These are phyloP conservation scores for Oreochromis spilurus DNA, from an alignment of 2,113 vertebrate species.

Conservation along the genomic window DNA sequence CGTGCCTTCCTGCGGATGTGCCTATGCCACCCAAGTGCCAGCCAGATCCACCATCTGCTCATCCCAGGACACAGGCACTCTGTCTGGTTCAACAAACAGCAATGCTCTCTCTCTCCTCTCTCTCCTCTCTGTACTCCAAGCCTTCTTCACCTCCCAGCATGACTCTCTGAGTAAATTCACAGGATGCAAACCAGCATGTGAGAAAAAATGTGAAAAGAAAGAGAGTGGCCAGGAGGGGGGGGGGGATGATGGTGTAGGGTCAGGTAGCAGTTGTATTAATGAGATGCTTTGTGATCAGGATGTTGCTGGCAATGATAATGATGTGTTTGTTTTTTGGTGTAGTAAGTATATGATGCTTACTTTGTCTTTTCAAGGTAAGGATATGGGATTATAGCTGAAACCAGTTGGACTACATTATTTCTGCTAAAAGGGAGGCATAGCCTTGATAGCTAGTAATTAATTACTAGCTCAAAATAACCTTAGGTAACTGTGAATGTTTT, in stretches of 20 bases:
- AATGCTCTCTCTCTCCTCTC: background rate
- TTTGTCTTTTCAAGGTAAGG: background rate
- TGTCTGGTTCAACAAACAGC: conserved; percentile 46
- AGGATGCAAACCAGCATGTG: background rate
- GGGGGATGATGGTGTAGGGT: background rate
- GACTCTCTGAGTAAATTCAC: background rate
- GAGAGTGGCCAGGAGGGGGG: background rate
- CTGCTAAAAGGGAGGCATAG: background rate
- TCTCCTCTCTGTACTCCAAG: background rate
- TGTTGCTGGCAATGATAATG: background rate
- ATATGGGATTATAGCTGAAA: background rate
- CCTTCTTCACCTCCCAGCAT: conserved; percentile 7
- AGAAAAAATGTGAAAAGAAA: background rate
- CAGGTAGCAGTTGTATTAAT: background rate
- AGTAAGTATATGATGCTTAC: background rate
- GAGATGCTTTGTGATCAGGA: background rate
- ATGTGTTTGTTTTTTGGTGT: background rate
- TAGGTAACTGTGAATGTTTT: background rate
- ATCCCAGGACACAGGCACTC: conserved; percentile 56
- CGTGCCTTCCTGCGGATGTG: conserved; percentile 67
- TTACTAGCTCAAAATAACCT: background rate
- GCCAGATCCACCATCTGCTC: conserved; percentile 75
- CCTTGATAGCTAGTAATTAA: background rate
- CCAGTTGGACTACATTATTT: background rate
- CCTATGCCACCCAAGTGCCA: conserved; percentile 47